These are phyloP conservation scores for Heliconius charithonia DNA, from an alignment of 2,888 invertebrate genomes.

Conservation along the genomic window DNA sequence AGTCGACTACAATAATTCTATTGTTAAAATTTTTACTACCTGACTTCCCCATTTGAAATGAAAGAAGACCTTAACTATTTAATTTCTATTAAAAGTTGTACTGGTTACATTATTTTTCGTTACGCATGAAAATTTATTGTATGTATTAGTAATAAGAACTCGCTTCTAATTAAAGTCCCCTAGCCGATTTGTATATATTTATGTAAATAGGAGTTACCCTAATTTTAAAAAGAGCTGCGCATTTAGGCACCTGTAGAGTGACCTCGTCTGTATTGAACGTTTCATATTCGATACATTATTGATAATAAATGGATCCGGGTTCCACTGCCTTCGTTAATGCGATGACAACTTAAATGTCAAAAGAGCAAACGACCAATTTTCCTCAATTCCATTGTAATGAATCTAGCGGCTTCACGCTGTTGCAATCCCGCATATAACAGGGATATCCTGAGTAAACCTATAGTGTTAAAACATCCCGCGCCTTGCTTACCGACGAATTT, in stretches of 20 bases:
- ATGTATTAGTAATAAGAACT: constrained; percentile 42
- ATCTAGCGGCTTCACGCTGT: no score
- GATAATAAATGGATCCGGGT: constrained; percentile 63
- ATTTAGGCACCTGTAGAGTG: constrained; percentile 63
- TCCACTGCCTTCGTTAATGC: constrained; percentile 61
- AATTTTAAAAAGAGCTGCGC: constrained; percentile 60
- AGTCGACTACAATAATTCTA: constrained; percentile 30
- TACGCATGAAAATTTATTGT: constrained; percentile 22
- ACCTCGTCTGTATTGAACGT: constrained; percentile 54
- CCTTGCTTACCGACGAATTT: no score
- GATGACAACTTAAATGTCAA: constrained; percentile 39
- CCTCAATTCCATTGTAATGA: not conserved
- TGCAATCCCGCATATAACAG: no score
- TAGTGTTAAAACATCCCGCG: no score
- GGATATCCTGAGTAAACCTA: no score
- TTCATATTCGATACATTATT: constrained; percentile 54
- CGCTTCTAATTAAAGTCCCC: constrained; percentile 51
- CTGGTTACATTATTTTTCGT: not conserved
- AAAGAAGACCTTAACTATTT: not conserved
- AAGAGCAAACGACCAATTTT: not conserved
- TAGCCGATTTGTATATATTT: constrained; percentile 46
- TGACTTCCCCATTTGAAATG: constrained; percentile 24
- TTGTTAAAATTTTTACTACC: constrained; percentile 36
- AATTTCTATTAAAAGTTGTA: not conserved
- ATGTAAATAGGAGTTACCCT: constrained; percentile 51